Evolutionary conservation across 1,140 invertebrate species (phyloP), one percentile per base, ranked within the genome.

Genomic region (Oryctes rhinoceros): DNA sequence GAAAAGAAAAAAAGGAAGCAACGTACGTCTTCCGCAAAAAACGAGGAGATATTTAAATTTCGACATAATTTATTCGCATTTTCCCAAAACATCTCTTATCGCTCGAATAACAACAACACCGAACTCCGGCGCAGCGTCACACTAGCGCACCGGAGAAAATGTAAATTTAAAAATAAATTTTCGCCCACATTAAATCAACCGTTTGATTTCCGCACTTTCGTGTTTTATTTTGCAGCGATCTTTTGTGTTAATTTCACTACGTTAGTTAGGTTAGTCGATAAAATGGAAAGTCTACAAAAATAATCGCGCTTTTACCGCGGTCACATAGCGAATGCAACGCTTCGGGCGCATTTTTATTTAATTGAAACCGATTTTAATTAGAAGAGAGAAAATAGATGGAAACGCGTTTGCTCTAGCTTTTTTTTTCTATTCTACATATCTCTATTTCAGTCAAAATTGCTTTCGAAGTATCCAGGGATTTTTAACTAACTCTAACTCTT

Each of bases 41-140:
- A 7, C 49, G 49, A 53, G 49, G n/a, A 53, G 49, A 53, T 53
- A 53, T 53, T 53, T 53, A 53, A 53, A 53, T 53, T 44, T 53
- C 49, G 49, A 53, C 49, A 53, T 53, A 53, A 53, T 53, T 53
- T 53, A 53, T 53, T 53, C 49, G n/a, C 49, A 53, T 53, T 53
- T 53, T 53, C 13, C 9, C 49, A 53, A 53, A 53, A 53, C 49
- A 53, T 53, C 49, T 53, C 49, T 53, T 53, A 53, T 53, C 49
- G 49, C 49, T 53, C 49, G 49, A 53, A 53, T 53, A 53, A 53
- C 49, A 53, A 53, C 49, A 53, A 13, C 49, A 53, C 49, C n/a
- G n/a, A 11, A 48, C 5, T n/a, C n/a, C 2, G n/a, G 49, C 49
- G 3, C 49, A 53, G 49, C n/a, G n/a, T 10, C 13, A 53, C 49